Base-by-base conservation (phyloP, 2,113 vertebrate species). In the Tinamus guttatus region DNA sequence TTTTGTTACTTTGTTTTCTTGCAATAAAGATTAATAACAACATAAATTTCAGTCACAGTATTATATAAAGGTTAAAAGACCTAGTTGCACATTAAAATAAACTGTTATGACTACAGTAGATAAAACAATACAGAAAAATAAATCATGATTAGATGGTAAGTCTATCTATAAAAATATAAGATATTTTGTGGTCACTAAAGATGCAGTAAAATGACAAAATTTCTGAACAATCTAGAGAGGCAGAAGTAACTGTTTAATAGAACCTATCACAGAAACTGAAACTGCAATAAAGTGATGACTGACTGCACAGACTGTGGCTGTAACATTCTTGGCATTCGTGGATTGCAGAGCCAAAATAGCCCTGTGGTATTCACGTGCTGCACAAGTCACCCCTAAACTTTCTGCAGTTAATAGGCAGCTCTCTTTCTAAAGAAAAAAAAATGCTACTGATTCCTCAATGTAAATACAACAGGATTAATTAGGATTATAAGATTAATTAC, bases 21-120 rank as follows among this genome's bases (percentile, higher is more conserved):
- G 88, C 88, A 92, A 90, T 81, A 62, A 76, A 81, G 73, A 94
- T 96, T 96, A 97, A 84, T 96, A 97, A 94, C 28, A 96, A 88
- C 65, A 79, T 71, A 94, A 88, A 34, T 93, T 94, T 91, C 60
- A 78, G 75, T 92, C 68, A 64, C 45, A 67, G 32, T 67, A 56
- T 93, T 90, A 83, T 6, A 83, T 88, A 96, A 95, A 93, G 71
- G 87, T 91, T 91, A 85, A 95, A 87, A 80, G 52, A 89, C 18
- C 76, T 79, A 79, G 30, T 47, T 89, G 82, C 38, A 63, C 41
- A 87, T 78, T 71, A 41, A 81, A 95, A 58, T 51, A 81, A 75
- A 84, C 32, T 81, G 20, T 54, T 22, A 78, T 1, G 24, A 71
- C 56, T 74, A 43, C 45, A 93, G 73, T 41, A 75, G 65, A 54